Percentiles rank a stretch among this genome's conserved stretches.
These are phyloP conservation scores for Idaea aversata DNA, from an alignment of 2,888 invertebrate species.

Conservation along the genomic window DNA sequence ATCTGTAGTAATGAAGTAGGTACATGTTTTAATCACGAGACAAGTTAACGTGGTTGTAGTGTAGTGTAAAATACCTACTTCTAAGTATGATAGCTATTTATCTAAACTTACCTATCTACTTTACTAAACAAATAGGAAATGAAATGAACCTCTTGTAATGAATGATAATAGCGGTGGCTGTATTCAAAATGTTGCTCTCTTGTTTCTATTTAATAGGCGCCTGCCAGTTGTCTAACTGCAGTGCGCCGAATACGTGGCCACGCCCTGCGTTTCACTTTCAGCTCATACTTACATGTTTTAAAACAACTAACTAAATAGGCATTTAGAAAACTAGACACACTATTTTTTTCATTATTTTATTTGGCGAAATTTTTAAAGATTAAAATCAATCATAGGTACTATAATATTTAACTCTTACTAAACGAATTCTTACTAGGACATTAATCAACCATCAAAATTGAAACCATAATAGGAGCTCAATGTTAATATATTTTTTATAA, in stretches of 20 bases:
- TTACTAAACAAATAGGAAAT: neutral
- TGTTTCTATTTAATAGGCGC: neutral
- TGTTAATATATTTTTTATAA: conserved; percentile 77
- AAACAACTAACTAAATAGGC: neutral
- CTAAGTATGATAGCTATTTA: neutral
- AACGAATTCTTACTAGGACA: neutral
- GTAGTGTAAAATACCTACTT: neutral
- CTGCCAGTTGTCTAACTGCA: neutral
- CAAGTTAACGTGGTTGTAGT: neutral
- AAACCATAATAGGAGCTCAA: conserved; percentile 80
- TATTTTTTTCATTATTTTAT: conserved; percentile 1
- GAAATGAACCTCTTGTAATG: neutral
- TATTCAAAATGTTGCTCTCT: neutral
- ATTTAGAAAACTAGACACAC: neutral
- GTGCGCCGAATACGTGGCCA: neutral
- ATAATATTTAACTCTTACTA: neutral
- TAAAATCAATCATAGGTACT: conserved; percentile 1
- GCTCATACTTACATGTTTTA: neutral
- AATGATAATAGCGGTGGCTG: neutral
- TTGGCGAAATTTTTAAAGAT: conserved; percentile 1
- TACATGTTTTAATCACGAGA: neutral
- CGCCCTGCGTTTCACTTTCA: neutral
- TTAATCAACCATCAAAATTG: conserved; percentile 40
- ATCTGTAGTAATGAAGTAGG: neutral
- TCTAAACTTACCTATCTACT: neutral